phyloP scores from a whole-genome alignment of 2,888 invertebrate genomes.

The Neoaliturus tenellus region DNA sequence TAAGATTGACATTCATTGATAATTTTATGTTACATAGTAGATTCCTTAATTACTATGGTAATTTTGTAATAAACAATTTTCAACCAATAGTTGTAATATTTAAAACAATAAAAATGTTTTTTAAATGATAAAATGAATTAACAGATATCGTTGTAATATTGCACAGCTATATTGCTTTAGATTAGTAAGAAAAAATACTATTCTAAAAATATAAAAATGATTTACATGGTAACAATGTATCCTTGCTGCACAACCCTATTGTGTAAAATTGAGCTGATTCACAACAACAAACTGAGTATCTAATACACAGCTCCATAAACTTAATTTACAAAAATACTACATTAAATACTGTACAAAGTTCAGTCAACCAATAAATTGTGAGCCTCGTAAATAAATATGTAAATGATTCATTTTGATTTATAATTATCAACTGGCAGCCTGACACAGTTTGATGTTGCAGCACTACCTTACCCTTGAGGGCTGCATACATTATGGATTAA shows the following conservation, averaged over 20 bases:
- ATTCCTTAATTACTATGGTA: too few species aligned
- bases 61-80: too few species aligned
- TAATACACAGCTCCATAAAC: not conserved
- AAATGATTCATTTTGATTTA: not conserved
- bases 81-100: too few species aligned
- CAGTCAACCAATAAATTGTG: not conserved
- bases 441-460: not conserved
- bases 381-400: not conserved
- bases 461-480: too few species aligned
- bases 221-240: not conserved
- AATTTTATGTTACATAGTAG: too few species aligned
- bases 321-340: not conserved
- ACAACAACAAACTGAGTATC: not conserved
- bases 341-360: not conserved
- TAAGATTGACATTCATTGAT: too few species aligned
- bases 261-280: not conserved
- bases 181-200: not conserved
- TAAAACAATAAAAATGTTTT: too few species aligned
- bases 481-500: too few species aligned
- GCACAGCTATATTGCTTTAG: not conserved
- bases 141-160: not conserved
- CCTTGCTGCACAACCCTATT: slow-evolving; percentile 3
- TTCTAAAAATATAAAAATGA: not conserved
- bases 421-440: not conserved
- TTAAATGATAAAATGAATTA: not conserved